A percentile compares a stretch with the other conserved stretches of the same genome.
Evolutionary conservation across 2,113 vertebrate genomes (phyloP).

Genomic region (Gila orcuttii): DNA sequence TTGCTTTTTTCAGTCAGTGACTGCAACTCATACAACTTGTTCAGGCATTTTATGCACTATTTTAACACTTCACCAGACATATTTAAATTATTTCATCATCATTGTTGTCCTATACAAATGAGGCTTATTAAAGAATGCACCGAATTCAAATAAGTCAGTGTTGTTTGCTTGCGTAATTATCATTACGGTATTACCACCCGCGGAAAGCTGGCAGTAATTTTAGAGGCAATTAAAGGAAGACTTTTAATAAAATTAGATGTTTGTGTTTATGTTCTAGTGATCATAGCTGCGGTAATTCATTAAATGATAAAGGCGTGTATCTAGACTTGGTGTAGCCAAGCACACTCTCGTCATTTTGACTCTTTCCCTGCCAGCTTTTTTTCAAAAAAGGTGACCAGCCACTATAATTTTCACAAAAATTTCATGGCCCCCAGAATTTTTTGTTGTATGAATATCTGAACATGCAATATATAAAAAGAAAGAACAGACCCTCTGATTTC

Average conservation of each 20-base stretch:
- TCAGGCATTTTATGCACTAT: not conserved
- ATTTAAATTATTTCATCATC: constrained; percentile 20
- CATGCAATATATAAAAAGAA: too few species aligned
- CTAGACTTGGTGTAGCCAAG: not conserved
- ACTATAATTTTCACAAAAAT: too few species aligned
- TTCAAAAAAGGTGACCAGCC: too few species aligned
- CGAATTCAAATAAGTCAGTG: constrained; percentile 18
- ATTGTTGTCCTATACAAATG: not conserved
- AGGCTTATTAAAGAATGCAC: not conserved
- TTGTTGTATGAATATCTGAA: too few species aligned
- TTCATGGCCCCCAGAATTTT: too few species aligned
- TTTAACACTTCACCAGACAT: not conserved
- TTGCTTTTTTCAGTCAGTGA: not conserved
- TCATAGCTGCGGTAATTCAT: not conserved
- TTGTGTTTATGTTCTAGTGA: constrained; percentile 11
- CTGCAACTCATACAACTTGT: not conserved
- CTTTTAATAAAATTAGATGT: constrained; percentile 29
- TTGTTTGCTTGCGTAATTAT: constrained; percentile 18
- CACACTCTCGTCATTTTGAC: too few species aligned
- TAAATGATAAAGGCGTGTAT: not conserved
- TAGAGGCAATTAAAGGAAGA: constrained; percentile 17
- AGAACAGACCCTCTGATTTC: too few species aligned
- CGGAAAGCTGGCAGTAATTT: constrained; percentile 11
- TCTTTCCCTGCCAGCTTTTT: too few species aligned
- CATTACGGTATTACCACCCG: constrained; percentile 11